These are phyloP conservation scores for Euspilapteryx auroguttella DNA, from an alignment of 2,888 invertebrate genomes.

Conservation along the genomic window DNA sequence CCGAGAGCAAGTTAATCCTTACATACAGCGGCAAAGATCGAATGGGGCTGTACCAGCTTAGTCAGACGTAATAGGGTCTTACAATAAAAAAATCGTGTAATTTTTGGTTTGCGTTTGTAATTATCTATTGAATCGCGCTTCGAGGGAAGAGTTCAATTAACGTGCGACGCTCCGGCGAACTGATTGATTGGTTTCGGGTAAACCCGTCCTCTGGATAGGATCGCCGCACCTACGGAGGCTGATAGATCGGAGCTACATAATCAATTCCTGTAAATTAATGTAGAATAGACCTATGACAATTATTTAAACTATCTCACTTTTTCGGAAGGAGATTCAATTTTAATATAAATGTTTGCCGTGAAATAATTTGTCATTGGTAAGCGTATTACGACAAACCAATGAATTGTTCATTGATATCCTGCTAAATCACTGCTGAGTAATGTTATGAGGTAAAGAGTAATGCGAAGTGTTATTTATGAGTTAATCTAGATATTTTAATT, in stretches of 20 bases:
- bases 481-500: no score
- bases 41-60: slow-evolving; percentile 46
- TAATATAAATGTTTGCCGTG: no score
- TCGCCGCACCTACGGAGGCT: slow-evolving; percentile 14
- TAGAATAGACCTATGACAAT: no score
- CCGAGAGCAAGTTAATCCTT: slow-evolving; percentile 34
- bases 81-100: slow-evolving; percentile 52
- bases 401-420: no score
- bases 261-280: no score
- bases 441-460: no score
- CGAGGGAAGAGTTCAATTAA: slow-evolving; percentile 54
- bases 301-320: no score
- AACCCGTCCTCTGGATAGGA: slow-evolving; percentile 37
- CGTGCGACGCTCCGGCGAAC: slow-evolving; percentile 36
- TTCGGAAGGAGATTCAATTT: no score
- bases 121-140: slow-evolving; percentile 46
- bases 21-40: slow-evolving; percentile 48
- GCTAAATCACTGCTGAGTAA: no score
- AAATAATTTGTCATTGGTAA: no score
- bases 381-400: no score
- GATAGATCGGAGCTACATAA: slow-evolving; percentile 13
- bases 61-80: slow-evolving; percentile 48
- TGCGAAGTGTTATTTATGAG: no score
- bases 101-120: slow-evolving; percentile 58
- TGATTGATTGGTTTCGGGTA: slow-evolving; percentile 48